These are phyloP conservation scores for Syngnathus rostellatus DNA, from an alignment of 2,797 vertebrate genomes.

Conservation along the genomic window DNA sequence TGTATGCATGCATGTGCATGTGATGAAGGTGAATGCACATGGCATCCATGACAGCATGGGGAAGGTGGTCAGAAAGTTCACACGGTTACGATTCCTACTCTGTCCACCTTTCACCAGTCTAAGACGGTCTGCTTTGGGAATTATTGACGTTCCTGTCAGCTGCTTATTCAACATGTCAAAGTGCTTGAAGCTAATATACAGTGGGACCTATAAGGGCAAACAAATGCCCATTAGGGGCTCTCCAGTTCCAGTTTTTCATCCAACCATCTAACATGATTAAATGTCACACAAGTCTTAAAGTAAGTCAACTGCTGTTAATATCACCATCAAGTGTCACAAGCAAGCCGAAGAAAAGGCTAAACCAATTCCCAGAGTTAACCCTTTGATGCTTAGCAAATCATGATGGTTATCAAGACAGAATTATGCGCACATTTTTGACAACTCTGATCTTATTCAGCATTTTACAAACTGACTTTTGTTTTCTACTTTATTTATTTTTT, in stretches of 20 bases:
- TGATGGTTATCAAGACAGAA: not conserved
- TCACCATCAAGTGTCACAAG: not conserved
- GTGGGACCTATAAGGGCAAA: not conserved
- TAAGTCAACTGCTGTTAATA: not conserved
- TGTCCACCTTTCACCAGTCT: conserved; percentile 1
- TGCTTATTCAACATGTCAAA: not conserved
- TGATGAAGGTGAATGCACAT: conserved; percentile 49
- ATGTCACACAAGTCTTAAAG: not conserved
- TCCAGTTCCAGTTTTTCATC: not conserved
- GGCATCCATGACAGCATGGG: conserved; percentile 43
- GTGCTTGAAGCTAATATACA: not conserved
- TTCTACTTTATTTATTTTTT: not conserved
- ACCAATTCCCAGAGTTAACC: too few species aligned
- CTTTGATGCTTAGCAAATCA: not conserved
- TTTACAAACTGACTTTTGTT: not conserved
- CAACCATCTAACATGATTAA: not conserved
- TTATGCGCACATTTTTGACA: not conserved
- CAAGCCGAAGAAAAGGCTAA: not conserved
- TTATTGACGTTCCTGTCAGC: not conserved
- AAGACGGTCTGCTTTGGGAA: not conserved
- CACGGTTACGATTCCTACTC: not conserved
- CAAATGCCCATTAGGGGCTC: not conserved
- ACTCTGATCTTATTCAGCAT: not conserved
- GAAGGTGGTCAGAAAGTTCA: conserved; percentile 20
- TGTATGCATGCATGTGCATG: conserved; percentile 65